Percentiles rank a stretch among this genome's conserved stretches.
phyloP scores from a whole-genome alignment of 2,888 invertebrate genomes.

The Plagodis pulveraria region DNA sequence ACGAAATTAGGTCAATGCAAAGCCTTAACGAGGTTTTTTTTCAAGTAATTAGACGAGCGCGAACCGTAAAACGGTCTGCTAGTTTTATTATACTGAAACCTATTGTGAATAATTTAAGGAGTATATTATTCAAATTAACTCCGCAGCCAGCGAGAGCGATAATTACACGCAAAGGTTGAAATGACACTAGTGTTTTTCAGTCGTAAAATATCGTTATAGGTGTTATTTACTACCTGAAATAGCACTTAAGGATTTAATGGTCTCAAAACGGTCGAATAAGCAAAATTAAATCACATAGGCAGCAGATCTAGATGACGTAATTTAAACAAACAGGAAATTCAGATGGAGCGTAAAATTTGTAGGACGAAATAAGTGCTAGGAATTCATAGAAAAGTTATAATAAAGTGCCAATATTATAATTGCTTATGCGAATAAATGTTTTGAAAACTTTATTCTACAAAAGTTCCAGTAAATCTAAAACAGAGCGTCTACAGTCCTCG shows the following conservation, averaged over 20 bases:
- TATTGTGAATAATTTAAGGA: slow-evolving; percentile 18
- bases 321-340: no score
- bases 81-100: slow-evolving; percentile 35
- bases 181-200: slow-evolving; percentile 24
- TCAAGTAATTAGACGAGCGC: slow-evolving; percentile 32
- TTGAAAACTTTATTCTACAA: slow-evolving; percentile 18
- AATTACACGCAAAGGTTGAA: slow-evolving; percentile 25
- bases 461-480: slow-evolving; percentile 15
- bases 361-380: no score
- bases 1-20: slow-evolving; percentile 37
- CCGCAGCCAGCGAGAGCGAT: slow-evolving; percentile 13
- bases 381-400: no score
- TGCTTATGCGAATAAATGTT: not conserved
- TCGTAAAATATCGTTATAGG: slow-evolving; percentile 25
- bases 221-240: slow-evolving; percentile 24
- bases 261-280: not conserved
- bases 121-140: slow-evolving; percentile 20
- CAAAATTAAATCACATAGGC: not conserved
- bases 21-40: slow-evolving; percentile 39
- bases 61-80: slow-evolving; percentile 43
- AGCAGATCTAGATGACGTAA: no score
- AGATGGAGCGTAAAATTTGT: no score
- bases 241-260: not conserved
- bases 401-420: no score
- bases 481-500: slow-evolving; percentile 17